Base-by-base conservation (phyloP, 2,797 vertebrate genomes). In the Lutjanus campechanus region DNA sequence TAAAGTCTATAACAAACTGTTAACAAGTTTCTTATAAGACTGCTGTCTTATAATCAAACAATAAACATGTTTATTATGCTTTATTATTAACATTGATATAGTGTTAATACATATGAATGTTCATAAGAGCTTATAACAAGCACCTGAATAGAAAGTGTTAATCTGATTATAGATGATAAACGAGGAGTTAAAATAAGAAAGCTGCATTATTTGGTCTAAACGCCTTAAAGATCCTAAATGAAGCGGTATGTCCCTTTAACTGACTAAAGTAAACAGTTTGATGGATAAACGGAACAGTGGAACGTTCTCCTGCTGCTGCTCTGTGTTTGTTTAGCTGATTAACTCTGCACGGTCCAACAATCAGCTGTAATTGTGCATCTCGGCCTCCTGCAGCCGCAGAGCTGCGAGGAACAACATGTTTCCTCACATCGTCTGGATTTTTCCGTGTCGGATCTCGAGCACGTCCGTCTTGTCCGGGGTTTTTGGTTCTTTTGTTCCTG, bases 311-410 rank as follows among this genome's bases (percentile, higher is more conserved):
- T 46, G 40, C 49, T 51, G 36, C 22, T 59, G 13, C 20, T 17
- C 72, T 47, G 72, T 59, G 73, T 76, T 76, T 53, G 64, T 76
- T 25, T 71, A 51, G 67, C 82, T 79, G 70, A 77, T 77, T 54
- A 69, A 29, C 11, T 25, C 10, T 7, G 41, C 64, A 29, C 50
- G 2, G 36, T 8, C 1, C 41, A 77, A 47, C 61, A 46, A 61
- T 70, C 74, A 44, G 10, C 7, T 22, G 47, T 54, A 46, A 84
- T 65, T 55, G 36, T 3, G 51, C 56, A 16, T 68, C 16, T n/a
- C 44, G 25, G 17, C 62, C 41, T 55, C 55, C 50, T 55, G 60
- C 36, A 11, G 17, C 50, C 36, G 3, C 44, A 46, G 59, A 29
- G 29, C 29, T 29, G 12, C 11, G 44, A 12, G 13, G 12, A 46